Conservation (phyloP, 2,888 invertebrate genomes). For the Drosophila algonquin region DNA sequence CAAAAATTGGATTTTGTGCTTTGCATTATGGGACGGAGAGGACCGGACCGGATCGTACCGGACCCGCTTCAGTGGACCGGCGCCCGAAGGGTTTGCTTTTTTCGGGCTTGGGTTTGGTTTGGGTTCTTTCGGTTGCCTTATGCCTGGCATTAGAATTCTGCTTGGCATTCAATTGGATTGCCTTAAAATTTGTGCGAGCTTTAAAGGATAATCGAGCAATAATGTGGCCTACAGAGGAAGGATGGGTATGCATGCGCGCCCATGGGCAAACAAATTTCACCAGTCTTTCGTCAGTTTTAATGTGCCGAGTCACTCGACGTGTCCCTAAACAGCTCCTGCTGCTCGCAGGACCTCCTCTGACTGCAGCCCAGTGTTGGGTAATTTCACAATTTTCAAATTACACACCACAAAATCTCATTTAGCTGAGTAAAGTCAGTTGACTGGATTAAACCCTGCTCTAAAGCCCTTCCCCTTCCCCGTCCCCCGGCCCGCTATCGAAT, state of each 20-base stretch:
- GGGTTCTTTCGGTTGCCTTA: background rate
- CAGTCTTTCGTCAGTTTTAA: constrained; percentile 4
- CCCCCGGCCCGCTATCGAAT: background rate
- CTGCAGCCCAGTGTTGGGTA: constrained; percentile 30
- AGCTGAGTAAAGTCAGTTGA: constrained; percentile 46
- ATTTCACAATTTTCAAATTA: constrained; percentile 46
- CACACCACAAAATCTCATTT: constrained; percentile 49
- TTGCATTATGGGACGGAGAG: constrained; percentile 44
- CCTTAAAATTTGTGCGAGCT: background rate
- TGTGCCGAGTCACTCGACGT: constrained; percentile 23
- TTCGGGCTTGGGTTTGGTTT: background rate
- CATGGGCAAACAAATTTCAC: background rate
- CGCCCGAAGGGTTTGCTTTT: background rate
- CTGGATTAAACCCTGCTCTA: constrained; percentile 22
- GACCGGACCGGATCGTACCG: background rate
- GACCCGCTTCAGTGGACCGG: background rate
- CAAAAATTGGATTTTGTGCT: constrained; percentile 48
- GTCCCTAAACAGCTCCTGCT: background rate
- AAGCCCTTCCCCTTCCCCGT: background rate
- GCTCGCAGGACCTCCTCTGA: background rate
- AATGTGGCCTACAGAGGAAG: background rate
- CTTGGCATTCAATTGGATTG: background rate
- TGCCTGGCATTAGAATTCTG: background rate
- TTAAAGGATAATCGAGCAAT: constrained; percentile 14
- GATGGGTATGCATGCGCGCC: background rate